Conservation (phyloP, 2,797 vertebrate genomes). For the Notolepis coatsorum region DNA sequence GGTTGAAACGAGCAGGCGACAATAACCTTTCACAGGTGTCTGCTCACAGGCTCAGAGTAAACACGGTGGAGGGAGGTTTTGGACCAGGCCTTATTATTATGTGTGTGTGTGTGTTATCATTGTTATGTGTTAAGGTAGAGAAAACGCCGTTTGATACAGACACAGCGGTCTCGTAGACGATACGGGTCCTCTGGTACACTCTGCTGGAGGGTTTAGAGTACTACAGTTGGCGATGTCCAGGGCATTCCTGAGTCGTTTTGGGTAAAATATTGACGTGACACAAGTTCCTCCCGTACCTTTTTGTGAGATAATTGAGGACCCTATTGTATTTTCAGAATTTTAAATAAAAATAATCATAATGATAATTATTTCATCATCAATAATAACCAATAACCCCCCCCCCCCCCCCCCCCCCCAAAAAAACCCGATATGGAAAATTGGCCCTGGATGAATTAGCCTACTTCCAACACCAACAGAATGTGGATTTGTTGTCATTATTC, state of each 20-base stretch:
- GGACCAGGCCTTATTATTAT: slow-evolving; percentile 7
- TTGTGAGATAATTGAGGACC: neutral
- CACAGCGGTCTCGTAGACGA: neutral
- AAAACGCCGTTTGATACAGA: neutral
- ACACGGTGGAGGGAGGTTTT: slow-evolving; percentile 21
- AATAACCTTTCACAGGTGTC: slow-evolving; percentile 65
- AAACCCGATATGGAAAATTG: too few species aligned
- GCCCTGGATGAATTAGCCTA: too few species aligned
- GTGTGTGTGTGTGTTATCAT: slow-evolving; percentile 5
- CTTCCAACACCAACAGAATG: too few species aligned
- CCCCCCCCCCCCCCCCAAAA: too few species aligned
- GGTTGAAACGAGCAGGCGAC: slow-evolving; percentile 41
- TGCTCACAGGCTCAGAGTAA: slow-evolving; percentile 28
- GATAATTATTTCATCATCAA: too few species aligned
- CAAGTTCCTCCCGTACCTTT: neutral
- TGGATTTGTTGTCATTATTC: too few species aligned
- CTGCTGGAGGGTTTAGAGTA: slow-evolving; percentile 56
- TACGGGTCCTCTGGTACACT: slow-evolving; percentile 70
- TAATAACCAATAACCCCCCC: too few species aligned
- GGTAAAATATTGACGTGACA: neutral
- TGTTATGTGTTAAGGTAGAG: slow-evolving; percentile 27
- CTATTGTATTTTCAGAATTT: neutral
- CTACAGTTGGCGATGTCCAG: slow-evolving; percentile 9
- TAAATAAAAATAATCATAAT: too few species aligned
- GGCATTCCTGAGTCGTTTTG: neutral